These are phyloP conservation scores for Crepidodera aurea DNA, from an alignment of 2,888 invertebrate genomes.

Conservation along the genomic window DNA sequence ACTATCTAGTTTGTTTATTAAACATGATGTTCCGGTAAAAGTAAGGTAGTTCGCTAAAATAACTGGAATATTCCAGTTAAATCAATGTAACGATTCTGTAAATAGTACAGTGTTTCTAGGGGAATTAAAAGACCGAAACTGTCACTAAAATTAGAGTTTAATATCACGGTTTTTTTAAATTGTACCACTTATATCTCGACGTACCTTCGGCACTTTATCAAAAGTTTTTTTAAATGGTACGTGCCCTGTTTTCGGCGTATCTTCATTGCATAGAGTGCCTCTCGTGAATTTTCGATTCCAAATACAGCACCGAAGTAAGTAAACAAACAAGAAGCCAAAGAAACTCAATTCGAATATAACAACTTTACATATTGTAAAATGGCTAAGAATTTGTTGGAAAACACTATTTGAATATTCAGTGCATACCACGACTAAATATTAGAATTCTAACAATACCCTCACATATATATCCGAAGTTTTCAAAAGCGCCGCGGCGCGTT, in stretches of 20 bases:
- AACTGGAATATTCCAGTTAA: no score
- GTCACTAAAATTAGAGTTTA: no score
- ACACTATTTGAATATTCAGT: constrained; percentile 25
- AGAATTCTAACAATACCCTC: constrained; percentile 24
- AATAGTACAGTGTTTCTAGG: no score
- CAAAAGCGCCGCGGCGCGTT: background rate
- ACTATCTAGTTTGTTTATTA: no score
- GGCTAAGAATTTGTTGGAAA: constrained; percentile 16
- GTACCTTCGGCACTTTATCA: background rate
- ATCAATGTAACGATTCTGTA: no score
- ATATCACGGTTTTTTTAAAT: no score
- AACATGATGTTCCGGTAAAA: no score
- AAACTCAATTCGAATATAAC: constrained; percentile 29
- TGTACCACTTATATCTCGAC: no score
- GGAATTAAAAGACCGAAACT: no score
- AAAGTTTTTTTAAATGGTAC: background rate
- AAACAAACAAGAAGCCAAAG: constrained; percentile 24
- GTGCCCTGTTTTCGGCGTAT: background rate
- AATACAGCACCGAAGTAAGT: constrained; percentile 14
- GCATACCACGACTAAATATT: constrained; percentile 23
- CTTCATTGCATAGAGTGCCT: constrained; percentile 1
- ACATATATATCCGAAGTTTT: constrained; percentile 11
- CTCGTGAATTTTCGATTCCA: constrained; percentile 11
- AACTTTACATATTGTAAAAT: constrained; percentile 22
- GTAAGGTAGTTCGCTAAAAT: no score